A percentile compares a stretch with the other conserved stretches of the same genome.
phyloP scores from a whole-genome alignment of 2,797 vertebrate species.

The Cephalopachus bancanus region DNA sequence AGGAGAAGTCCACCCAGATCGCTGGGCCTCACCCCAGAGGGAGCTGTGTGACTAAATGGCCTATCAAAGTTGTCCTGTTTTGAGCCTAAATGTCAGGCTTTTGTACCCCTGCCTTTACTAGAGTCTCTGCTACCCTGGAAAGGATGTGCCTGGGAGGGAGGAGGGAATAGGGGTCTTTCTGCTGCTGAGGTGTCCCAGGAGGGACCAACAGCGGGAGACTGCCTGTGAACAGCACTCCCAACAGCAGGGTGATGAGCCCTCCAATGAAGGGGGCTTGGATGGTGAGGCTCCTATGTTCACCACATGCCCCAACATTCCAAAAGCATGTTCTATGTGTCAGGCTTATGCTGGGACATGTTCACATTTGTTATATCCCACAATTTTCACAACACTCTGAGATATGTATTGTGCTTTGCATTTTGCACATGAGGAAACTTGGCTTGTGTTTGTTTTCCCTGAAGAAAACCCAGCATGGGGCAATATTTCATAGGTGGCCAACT shows the following conservation, averaged over 20 bases:
- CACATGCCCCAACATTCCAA: neutral
- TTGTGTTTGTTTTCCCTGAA: constrained; percentile 74
- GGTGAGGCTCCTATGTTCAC: neutral
- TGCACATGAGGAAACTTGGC: constrained; percentile 71
- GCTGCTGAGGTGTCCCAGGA: neutral
- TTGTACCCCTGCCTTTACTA: neutral
- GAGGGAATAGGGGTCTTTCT: neutral
- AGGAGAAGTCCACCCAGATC: neutral
- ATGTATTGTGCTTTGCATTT: constrained; percentile 70
- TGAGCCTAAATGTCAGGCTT: constrained; percentile 9
- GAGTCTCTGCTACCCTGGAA: neutral
- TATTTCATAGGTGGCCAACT: constrained; percentile 75
- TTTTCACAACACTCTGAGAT: constrained; percentile 40
- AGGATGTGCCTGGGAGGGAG: neutral
- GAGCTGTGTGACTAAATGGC: neutral
- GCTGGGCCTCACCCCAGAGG: neutral
- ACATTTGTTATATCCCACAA: neutral
- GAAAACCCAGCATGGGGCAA: constrained; percentile 74
- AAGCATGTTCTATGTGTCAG: neutral
- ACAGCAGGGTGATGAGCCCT: neutral
- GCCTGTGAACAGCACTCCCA: neutral
- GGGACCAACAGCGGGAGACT: neutral
- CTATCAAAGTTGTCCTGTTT: neutral
- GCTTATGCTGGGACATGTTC: neutral
- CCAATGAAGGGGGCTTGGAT: neutral